Evolutionary conservation across 2,797 vertebrate species (phyloP), one percentile per base, ranked within the genome.

Genomic region (Pantherophis vulpinus): DNA sequence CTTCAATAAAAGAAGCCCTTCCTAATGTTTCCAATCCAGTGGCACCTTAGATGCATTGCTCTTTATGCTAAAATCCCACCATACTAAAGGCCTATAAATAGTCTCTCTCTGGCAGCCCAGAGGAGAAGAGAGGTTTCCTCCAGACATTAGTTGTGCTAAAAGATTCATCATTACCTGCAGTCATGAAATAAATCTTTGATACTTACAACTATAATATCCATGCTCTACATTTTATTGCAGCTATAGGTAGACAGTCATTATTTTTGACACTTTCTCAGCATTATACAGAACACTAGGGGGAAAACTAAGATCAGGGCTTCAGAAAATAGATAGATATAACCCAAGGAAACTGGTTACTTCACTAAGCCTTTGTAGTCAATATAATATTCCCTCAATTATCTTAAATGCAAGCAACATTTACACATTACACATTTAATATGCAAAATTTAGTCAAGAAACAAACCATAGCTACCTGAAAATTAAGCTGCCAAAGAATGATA

Each of bases 91-190:
- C 96, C 98, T 98, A 98, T 98, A 98, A 98, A 98, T 98, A 98
- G 98, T 98, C 97, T 98, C 96, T 97, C 92, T 97, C 96, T 98
- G 98, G 98, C 98, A 98, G 98, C 97, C 97, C 96, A 3, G 97
- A 98, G 98, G 97, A 98, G 98, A 98, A 97, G 98, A 98, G 98
- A 98, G 98, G 98, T 98, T 98, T 98, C 98, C 98, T 98, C 98
- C 97, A 98, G 98, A 98, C 98, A 98, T 98, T 98, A 98, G 97
- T 98, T 98, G 98, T 98, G 97, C 98, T 98, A 98, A 98, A 98
- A 98, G 98, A 98, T 98, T 98, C 98, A 98, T 98, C 98, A 98
- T 98, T 98, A 98, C 98, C 98, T 98, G 98, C 97, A 98, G 98
- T 98, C 97, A 97, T 97, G 97, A 98, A 98, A 98, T 98, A 98